phyloP scores from a whole-genome alignment of 1,140 invertebrate genomes.

The Meloidogyne chitwoodi region DNA sequence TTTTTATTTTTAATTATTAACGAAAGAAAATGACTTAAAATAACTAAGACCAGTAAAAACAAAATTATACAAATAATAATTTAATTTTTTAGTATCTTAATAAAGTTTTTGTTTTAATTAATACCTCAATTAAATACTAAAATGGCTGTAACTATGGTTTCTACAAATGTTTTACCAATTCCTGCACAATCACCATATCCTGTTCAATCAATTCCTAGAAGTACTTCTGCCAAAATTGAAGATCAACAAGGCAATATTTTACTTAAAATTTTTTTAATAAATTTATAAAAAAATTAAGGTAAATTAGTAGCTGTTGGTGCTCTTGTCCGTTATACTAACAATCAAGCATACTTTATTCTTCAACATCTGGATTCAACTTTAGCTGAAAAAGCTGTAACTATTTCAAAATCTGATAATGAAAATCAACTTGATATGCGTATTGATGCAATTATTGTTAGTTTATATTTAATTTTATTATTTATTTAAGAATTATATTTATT shows the following conservation, averaged over 20 bases:
- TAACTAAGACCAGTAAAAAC: too few relatives aligned
- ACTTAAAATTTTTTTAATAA: conserved; percentile 1
- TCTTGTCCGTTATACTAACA: conserved; percentile 38
- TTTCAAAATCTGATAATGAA: conserved; percentile 30
- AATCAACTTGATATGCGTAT: conserved; percentile 37
- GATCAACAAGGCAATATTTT: conserved; percentile 31
- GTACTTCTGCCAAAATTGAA: conserved; percentile 32
- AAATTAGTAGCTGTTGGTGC: conserved; percentile 39
- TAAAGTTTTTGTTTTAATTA: too few relatives aligned
- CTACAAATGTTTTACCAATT: not conserved
- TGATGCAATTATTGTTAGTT: conserved; percentile 29
- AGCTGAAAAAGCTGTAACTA: conserved; percentile 40
- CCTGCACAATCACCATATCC: conserved; percentile 41
- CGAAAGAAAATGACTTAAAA: too few relatives aligned
- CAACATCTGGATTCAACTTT: conserved; percentile 38
- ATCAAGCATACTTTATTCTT: conserved; percentile 47
- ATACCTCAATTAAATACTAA: too few relatives aligned
- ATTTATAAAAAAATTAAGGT: conserved; percentile 27
- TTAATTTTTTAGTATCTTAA: too few relatives aligned
- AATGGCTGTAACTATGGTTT: not conserved
- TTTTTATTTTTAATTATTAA: too few relatives aligned
- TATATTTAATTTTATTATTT: not conserved
- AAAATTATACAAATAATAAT: too few relatives aligned
- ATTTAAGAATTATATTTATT: too few relatives aligned
- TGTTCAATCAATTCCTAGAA: conserved; percentile 36